Evolutionary conservation across 2,888 invertebrate genomes (phyloP).

Genomic region (Eristalis pertinax): DNA sequence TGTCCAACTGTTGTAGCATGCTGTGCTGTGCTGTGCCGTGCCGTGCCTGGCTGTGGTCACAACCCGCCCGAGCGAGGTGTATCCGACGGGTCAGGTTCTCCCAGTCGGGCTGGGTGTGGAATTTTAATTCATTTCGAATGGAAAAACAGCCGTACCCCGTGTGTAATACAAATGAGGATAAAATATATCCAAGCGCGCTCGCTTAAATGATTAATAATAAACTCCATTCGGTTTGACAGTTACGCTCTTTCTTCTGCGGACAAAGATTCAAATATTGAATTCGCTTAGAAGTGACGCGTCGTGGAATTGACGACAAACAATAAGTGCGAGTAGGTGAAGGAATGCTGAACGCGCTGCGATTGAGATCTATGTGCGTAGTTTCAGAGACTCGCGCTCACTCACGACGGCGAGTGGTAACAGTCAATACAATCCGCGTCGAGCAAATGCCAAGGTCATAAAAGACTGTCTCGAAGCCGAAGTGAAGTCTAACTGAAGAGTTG

Average conservation of each 20-base stretch:
- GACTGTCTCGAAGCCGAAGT: neutral
- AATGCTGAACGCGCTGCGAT: neutral
- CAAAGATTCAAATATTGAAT: neutral
- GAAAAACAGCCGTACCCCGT: slow-evolving; percentile 21
- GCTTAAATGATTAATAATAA: slow-evolving; percentile 52
- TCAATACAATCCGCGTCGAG: neutral
- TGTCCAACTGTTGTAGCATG: slow-evolving; percentile 6
- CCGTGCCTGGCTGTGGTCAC: slow-evolving; percentile 18
- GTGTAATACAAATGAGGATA: slow-evolving; percentile 21
- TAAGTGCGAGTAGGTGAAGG: neutral
- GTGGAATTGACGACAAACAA: neutral
- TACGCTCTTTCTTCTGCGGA: slow-evolving; percentile 17
- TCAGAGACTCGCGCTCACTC: neutral
- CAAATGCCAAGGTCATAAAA: neutral
- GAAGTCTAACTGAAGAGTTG: neutral
- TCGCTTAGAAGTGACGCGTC: neutral
- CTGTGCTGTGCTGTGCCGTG: neutral
- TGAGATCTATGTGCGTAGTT: neutral
- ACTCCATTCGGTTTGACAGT: slow-evolving; percentile 47
- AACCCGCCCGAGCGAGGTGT: slow-evolving; percentile 37
- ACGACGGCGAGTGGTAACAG: too few relatives aligned
- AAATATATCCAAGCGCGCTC: slow-evolving; percentile 13
- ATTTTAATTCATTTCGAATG: slow-evolving; percentile 62
- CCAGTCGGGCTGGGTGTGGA: slow-evolving; percentile 40
- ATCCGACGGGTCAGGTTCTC: slow-evolving; percentile 37